Evolutionary conservation across 2,888 invertebrate genomes (phyloP).

Genomic region (Synanthedon formicaeformis): DNA sequence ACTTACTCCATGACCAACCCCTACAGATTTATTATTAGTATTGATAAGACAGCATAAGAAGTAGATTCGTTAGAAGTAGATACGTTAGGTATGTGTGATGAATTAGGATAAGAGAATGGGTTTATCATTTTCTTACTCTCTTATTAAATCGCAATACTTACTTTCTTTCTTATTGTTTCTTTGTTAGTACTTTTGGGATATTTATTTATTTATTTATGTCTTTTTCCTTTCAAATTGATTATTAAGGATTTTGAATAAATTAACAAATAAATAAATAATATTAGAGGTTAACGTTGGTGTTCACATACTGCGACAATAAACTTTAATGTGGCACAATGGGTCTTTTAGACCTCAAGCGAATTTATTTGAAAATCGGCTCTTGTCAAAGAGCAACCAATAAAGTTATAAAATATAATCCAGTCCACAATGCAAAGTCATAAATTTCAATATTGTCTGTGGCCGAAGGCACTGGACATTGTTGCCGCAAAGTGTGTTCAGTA

Average conservation of each 20-base stretch:
- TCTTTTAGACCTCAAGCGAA: neutral
- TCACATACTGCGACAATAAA: neutral
- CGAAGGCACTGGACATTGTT: slow-evolving; percentile 23
- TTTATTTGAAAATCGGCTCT: neutral
- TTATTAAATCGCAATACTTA: too few relatives aligned
- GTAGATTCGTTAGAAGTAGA: too few relatives aligned
- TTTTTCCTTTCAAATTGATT: neutral
- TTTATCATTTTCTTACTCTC: too few relatives aligned
- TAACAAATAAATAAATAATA: neutral
- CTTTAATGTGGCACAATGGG: neutral
- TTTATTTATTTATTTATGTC: too few relatives aligned
- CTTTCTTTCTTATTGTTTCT: too few relatives aligned
- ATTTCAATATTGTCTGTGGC: slow-evolving; percentile 50
- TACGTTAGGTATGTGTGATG: too few relatives aligned
- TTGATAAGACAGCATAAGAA: too few relatives aligned
- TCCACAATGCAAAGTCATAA: slow-evolving; percentile 44
- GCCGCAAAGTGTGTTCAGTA: slow-evolving; percentile 19
- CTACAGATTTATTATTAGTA: too few relatives aligned
- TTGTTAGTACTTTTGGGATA: too few relatives aligned
- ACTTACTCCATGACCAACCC: too few relatives aligned
- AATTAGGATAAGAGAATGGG: too few relatives aligned
- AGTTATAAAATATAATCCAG: slow-evolving; percentile 42
- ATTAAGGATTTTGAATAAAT: neutral
- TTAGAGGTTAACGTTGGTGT: neutral
- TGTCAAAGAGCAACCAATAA: slow-evolving; percentile 24